Conservation (phyloP, 1,140 invertebrate species). For the Bombyx mori region DNA sequence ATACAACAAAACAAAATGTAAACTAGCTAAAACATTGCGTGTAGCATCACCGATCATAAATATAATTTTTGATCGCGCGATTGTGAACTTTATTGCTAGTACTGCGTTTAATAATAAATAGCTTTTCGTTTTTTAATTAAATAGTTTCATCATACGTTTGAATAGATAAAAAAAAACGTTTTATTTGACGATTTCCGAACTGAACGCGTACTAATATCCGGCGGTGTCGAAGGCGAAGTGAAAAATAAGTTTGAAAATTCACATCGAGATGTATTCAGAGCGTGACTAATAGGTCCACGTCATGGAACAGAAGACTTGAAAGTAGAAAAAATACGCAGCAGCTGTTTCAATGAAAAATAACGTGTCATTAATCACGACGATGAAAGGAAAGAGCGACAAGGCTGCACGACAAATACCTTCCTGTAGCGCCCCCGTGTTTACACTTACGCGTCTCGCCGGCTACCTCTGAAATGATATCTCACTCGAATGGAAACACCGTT, state of each 20-base stretch:
- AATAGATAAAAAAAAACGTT: no score
- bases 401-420: conserved; percentile 51
- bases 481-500: conserved; percentile 15
- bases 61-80: no score
- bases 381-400: conserved; percentile 46
- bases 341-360: conserved; percentile 65
- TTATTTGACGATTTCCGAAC: no score
- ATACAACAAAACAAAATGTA: no score
- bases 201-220: no score
- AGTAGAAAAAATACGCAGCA: conserved; percentile 56
- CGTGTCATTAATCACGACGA: conserved; percentile 54
- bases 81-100: no score
- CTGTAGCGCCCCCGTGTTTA: conserved; percentile 33
- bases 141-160: no score
- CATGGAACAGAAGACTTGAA: conserved; percentile 50
- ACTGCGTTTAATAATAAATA: no score
- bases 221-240: conserved; percentile 14
- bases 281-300: conserved; percentile 59
- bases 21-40: no score
- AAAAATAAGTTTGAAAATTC: conserved; percentile 35
- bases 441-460: conserved; percentile 30
- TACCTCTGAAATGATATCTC: conserved; percentile 17
- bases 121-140: no score
- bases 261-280: conserved; percentile 44
- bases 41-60: no score